phyloP scores from a whole-genome alignment of 2,797 vertebrate species.

The Xenopus petersii region DNA sequence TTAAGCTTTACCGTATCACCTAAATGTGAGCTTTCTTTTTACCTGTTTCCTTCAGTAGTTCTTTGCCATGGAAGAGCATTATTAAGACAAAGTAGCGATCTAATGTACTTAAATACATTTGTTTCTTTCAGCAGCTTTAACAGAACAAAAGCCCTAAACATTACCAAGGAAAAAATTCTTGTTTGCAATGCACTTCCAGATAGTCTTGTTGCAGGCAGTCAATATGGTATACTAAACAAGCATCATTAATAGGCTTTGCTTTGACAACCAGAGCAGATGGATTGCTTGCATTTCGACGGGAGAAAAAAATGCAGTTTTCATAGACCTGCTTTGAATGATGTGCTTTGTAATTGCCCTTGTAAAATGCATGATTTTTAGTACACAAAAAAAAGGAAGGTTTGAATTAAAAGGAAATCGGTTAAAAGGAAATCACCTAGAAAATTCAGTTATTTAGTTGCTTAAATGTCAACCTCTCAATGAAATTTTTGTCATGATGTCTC shows the following conservation, averaged over 20 bases:
- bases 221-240: slow-evolving; percentile 52
- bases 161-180: slow-evolving; percentile 55
- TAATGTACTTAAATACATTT: neutral
- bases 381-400: neutral
- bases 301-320: slow-evolving; percentile 60
- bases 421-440: neutral
- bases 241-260: slow-evolving; percentile 55
- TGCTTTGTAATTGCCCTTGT: slow-evolving; percentile 63
- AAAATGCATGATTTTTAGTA: slow-evolving; percentile 58
- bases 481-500: no score
- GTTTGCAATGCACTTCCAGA: slow-evolving; percentile 66
- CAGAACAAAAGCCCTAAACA: slow-evolving; percentile 6
- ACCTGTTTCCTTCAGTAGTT: no score
- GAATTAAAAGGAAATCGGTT: slow-evolving; percentile 33
- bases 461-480: neutral
- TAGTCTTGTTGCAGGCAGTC: slow-evolving; percentile 51
- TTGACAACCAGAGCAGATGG: slow-evolving; percentile 61
- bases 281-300: slow-evolving; percentile 62
- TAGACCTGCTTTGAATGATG: slow-evolving; percentile 63
- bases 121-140: slow-evolving; percentile 18
- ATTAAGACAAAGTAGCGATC: no score
- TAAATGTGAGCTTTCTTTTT: no score
- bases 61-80: no score
- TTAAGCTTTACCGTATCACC: no score
- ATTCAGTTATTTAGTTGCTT: slow-evolving; percentile 29